Evolutionary conservation across 2,113 vertebrate genomes (phyloP), one percentile per base, ranked within the genome.

Genomic region (Sylvia atricapilla): DNA sequence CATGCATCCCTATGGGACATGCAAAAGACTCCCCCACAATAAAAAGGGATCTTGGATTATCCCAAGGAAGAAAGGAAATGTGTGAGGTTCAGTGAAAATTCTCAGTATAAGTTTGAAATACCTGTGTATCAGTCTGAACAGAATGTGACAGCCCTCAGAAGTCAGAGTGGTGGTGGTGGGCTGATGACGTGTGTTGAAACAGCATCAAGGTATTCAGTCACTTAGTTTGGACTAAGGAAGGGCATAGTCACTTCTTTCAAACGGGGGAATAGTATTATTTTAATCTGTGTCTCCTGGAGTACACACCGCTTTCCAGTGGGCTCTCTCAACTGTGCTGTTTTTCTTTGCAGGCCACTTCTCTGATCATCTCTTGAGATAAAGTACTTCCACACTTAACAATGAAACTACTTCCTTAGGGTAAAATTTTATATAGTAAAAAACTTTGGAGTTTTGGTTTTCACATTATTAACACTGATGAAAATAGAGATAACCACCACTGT

Each of bases 41-140:
- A 1, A 7, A 15, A 98, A 94, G 84, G 95, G 84, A 35, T 97
- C 98, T 31, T 90, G 96, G 25, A 98, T 98, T 70, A 98, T 98
- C 55, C 98, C 98, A 84, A 98, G 87, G 31, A 97, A 99, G 97
- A 99, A 99, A 80, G 98, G 98, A 35, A 98, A 99, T 98, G 33
- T 98, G 68, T 98, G 82, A 98, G 98, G 63, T 98, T 98, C 87
- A 98, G 90, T 78, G 87, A 98, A 82, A 98, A 96, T 92, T 96
- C 97, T 52, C 41, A 98, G 96, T 35, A 78, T 97, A 91, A 98
- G 96, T 0, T 82, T 96, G 24, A 95, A 98, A 20, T 96, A 96
- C 87, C 96, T 98, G 9, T 66, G 41, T 23, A 94, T 96, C 31
- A 49, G 89, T 12, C 97, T 75, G 72, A 79, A 72, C 46, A 39